Percentiles rank a stretch among this genome's conserved stretches.
phyloP scores from a whole-genome alignment of 2,888 invertebrate species.

The Coenonympha glycerion region DNA sequence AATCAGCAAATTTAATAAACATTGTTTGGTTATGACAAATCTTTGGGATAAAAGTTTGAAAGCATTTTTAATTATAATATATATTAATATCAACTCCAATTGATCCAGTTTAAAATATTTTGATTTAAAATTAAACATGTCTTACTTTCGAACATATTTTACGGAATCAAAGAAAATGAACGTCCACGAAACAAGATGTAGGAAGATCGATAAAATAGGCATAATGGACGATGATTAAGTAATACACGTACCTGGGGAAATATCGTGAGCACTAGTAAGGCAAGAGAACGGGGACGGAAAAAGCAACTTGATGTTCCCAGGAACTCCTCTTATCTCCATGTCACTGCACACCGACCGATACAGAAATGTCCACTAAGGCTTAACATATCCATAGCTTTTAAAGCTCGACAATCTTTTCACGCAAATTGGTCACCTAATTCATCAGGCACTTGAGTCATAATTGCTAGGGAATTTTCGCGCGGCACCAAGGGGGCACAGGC shows the following conservation, averaged over 20 bases:
- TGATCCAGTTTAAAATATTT: too few relatives aligned
- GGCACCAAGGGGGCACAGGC: constrained; percentile 70
- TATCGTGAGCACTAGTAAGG: constrained; percentile 52
- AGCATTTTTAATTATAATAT: too few relatives aligned
- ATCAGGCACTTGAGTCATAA: constrained; percentile 74
- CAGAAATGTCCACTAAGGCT: constrained; percentile 61
- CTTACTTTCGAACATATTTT: too few relatives aligned
- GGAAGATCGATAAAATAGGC: not conserved
- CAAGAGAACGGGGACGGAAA: constrained; percentile 66
- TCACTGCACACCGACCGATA: constrained; percentile 57
- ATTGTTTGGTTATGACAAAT: not conserved
- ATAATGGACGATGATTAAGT: not conserved
- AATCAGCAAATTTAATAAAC: not conserved
- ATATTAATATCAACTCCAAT: too few relatives aligned
- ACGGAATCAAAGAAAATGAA: not conserved
- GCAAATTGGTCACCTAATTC: constrained; percentile 66
- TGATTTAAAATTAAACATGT: too few relatives aligned
- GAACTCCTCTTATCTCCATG: constrained; percentile 68
- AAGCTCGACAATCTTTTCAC: constrained; percentile 63
- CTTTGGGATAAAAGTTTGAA: too few relatives aligned
- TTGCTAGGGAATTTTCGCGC: constrained; percentile 73
- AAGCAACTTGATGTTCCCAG: constrained; percentile 61
- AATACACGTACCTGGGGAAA: constrained; percentile 55
- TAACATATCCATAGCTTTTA: constrained; percentile 59
- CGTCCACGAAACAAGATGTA: not conserved